phyloP scores from a whole-genome alignment of 2,888 invertebrate species.

The Archips crataeganus region DNA sequence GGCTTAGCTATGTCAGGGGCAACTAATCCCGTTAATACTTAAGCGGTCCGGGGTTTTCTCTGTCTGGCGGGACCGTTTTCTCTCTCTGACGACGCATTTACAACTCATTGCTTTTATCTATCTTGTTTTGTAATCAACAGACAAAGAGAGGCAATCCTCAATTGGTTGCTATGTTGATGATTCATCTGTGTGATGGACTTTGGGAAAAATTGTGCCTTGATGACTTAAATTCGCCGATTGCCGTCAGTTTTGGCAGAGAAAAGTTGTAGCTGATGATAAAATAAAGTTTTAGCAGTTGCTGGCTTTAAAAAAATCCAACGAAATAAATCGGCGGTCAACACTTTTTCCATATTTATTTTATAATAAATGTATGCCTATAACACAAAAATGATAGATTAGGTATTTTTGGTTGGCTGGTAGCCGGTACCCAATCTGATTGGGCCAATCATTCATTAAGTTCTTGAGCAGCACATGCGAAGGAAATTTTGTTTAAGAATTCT shows the following conservation, averaged over 20 bases:
- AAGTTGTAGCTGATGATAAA: too few species aligned
- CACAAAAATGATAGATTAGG: background rate
- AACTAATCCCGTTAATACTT: conserved; percentile 11
- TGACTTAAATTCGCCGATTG: too few species aligned
- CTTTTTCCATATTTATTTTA: too few species aligned
- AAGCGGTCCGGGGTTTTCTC: background rate
- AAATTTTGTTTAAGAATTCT: background rate
- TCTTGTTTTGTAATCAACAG: too few species aligned
- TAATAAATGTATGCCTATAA: too few species aligned
- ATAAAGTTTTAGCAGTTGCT: too few species aligned
- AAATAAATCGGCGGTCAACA: too few species aligned
- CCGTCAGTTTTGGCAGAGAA: too few species aligned
- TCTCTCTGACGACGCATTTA: background rate
- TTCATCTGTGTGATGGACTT: background rate
- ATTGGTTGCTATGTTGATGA: background rate
- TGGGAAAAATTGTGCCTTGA: too few species aligned
- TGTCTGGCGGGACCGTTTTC: conserved; percentile 5
- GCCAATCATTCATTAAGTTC: background rate
- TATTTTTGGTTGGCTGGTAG: background rate
- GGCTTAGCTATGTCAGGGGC: conserved; percentile 5
- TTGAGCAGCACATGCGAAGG: background rate
- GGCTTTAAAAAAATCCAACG: too few species aligned
- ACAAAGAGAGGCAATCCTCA: too few species aligned
- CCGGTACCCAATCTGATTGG: background rate
- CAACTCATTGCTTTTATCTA: background rate